phyloP scores from a whole-genome alignment of 2,113 vertebrate species.

The Peromyscus californicus region DNA sequence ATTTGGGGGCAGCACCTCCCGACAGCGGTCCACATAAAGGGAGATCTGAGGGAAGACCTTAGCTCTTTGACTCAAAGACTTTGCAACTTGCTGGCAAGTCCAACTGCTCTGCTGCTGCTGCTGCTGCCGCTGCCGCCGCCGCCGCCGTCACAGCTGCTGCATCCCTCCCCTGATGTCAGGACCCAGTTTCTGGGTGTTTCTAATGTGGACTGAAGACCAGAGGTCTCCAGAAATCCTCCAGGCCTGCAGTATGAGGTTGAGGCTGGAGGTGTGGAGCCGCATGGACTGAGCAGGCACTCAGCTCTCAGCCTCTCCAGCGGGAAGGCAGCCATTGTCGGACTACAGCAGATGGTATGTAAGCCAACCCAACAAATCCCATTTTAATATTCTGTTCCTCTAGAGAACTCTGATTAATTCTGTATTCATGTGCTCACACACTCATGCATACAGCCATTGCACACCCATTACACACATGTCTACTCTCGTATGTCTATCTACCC shows the following conservation, averaged over 20 bases:
- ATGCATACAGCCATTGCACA: neutral
- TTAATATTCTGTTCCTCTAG: neutral
- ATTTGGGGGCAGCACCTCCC: too few relatives aligned
- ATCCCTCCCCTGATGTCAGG: neutral
- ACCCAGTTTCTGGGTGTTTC: too few relatives aligned
- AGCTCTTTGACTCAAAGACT: neutral
- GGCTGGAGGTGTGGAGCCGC: neutral
- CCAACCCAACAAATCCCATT: neutral
- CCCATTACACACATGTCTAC: neutral
- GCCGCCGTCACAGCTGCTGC: accelerated
- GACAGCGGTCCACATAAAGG: too few relatives aligned
- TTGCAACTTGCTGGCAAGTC: neutral
- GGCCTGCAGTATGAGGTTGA: neutral
- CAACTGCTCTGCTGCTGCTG: neutral
- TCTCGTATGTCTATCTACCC: too few relatives aligned
- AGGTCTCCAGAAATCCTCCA: neutral
- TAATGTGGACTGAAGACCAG: neutral
- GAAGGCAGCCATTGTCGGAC: neutral
- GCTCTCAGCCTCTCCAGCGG: neutral
- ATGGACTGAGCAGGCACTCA: neutral
- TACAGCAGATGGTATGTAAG: neutral
- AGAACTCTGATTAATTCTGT: neutral
- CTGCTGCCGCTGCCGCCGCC: neutral
- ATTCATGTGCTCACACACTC: too few relatives aligned
- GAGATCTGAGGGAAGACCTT: neutral